Evolutionary conservation across 2,797 vertebrate genomes (phyloP).

Genomic region (Myotis myotis): DNA sequence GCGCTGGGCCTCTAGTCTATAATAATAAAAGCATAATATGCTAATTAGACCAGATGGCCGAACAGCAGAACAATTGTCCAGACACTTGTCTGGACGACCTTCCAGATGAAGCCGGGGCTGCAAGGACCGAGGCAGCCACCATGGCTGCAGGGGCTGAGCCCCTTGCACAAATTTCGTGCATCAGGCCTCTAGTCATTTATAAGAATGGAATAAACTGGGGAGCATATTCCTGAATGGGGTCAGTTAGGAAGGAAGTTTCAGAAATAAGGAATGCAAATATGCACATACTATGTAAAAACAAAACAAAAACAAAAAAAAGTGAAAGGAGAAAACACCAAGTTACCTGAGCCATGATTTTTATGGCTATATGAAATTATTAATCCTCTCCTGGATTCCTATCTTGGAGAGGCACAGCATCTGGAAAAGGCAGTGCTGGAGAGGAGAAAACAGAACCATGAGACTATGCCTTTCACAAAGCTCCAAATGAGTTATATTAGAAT

Average conservation of each 20-base stretch:
- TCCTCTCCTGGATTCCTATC: conserved; percentile 39
- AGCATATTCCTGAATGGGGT: background rate
- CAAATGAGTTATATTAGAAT: background rate
- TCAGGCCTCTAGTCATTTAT: background rate
- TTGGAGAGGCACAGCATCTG: conserved; percentile 3
- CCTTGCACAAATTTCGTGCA: no score
- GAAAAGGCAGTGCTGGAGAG: conserved; percentile 24
- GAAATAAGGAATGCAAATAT: background rate
- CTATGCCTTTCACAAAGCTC: background rate
- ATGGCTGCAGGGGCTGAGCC: no score
- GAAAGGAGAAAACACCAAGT: background rate
- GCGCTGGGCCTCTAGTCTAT: background rate
- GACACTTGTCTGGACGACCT: no score
- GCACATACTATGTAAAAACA: background rate
- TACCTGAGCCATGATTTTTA: conserved; percentile 58
- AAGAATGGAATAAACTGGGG: background rate
- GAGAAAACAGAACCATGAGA: conserved; percentile 35
- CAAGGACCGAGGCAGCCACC: no score
- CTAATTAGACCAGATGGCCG: no score
- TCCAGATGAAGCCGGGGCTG: no score
- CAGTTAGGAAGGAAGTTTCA: background rate
- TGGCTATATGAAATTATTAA: background rate
- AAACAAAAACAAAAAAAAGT: no score
- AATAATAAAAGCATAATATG: no score
- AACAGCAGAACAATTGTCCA: no score